phyloP scores from a whole-genome alignment of 2,113 vertebrate species.

The Chlorodrepanis virens region DNA sequence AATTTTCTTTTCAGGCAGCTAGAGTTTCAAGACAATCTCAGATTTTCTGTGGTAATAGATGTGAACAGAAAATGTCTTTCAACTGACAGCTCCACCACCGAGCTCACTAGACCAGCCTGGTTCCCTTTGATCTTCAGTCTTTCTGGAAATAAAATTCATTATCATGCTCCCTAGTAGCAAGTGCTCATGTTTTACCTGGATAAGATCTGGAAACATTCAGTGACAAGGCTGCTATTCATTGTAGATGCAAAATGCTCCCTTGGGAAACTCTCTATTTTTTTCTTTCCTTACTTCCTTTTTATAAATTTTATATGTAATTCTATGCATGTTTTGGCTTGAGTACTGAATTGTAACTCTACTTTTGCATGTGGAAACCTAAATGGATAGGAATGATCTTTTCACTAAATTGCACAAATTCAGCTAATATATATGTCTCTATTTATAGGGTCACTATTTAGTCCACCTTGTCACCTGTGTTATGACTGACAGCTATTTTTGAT shows the following conservation, averaged over 20 bases:
- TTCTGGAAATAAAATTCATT: slow-evolving; percentile 16
- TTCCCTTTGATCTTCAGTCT: background rate
- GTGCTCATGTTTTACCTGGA: background rate
- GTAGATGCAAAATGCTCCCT: background rate
- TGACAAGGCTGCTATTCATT: background rate
- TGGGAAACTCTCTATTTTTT: background rate
- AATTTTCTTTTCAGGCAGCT: background rate
- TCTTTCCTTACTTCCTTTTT: too few relatives aligned
- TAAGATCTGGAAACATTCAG: background rate
- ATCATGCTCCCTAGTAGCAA: background rate
- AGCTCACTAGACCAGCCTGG: background rate
- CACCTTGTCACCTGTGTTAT: background rate
- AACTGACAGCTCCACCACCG: background rate
- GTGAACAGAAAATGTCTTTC: slow-evolving; percentile 2
- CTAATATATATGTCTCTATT: background rate
- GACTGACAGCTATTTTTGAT: background rate
- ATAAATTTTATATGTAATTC: background rate
- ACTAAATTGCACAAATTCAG: background rate
- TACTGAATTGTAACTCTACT: background rate
- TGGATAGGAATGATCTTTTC: background rate
- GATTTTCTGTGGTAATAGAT: background rate
- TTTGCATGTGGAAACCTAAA: background rate
- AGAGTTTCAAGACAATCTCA: background rate
- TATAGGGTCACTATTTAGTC: background rate
- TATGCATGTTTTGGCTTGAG: background rate